phyloP scores from a whole-genome alignment of 2,888 invertebrate genomes.

The Silvanus unidentatus region DNA sequence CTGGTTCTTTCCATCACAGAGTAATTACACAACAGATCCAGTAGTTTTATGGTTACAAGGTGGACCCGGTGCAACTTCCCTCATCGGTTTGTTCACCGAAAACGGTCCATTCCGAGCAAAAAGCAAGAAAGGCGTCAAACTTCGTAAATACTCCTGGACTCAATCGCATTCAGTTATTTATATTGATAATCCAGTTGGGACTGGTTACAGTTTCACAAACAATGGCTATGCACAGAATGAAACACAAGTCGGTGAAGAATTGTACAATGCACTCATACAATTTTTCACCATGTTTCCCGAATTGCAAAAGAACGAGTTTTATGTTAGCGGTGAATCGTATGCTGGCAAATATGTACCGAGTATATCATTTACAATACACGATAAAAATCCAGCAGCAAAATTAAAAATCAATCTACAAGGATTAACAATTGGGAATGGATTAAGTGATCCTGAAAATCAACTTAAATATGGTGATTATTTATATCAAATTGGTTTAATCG shows the following conservation, averaged over 20 bases:
- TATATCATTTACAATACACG: conserved; percentile 63
- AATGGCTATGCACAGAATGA: conserved; percentile 73
- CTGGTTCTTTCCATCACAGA: conserved; percentile 76
- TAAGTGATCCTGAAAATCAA: conserved; percentile 48
- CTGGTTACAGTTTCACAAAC: conserved; percentile 83
- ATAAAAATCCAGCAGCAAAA: conserved; percentile 52
- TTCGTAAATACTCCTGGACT: conserved; percentile 71
- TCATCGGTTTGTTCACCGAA: conserved; percentile 72
- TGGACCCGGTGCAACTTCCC: conserved; percentile 70
- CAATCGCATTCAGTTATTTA: conserved; percentile 70
- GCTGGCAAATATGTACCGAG: conserved; percentile 76
- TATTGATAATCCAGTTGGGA: conserved; percentile 87
- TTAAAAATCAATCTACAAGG: conserved; percentile 65
- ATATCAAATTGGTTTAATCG: conserved; percentile 69
- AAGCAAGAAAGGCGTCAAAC: conserved; percentile 33
- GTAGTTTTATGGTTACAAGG: conserved; percentile 77
- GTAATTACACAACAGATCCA: conserved; percentile 51
- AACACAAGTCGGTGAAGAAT: conserved; percentile 68
- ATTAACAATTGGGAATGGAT: conserved; percentile 67
- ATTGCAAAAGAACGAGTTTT: conserved; percentile 66
- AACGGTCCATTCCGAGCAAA: conserved; percentile 67
- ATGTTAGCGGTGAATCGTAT: conserved; percentile 82
- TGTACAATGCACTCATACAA: conserved; percentile 69
- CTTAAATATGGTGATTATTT: conserved; percentile 72
- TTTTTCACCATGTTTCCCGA: conserved; percentile 77